Percentiles rank a stretch among this genome's conserved stretches.
Conservation (phyloP, 2,113 vertebrate species). For the Notarius quadriscutis region DNA sequence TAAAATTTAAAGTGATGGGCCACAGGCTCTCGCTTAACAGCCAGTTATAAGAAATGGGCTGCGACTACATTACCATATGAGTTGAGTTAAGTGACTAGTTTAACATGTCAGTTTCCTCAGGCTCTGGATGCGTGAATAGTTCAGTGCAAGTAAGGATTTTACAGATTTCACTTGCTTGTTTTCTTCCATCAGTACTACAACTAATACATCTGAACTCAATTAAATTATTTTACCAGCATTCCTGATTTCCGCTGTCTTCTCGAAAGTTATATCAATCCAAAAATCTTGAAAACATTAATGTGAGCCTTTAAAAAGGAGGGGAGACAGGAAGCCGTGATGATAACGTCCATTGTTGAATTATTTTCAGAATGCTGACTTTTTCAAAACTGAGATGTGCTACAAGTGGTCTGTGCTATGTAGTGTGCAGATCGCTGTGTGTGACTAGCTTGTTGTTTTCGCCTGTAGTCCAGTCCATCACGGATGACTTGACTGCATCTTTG, state of each 20-base stretch:
- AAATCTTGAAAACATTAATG: background rate
- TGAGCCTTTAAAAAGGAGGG: background rate
- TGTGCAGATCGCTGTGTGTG: background rate
- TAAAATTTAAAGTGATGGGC: background rate
- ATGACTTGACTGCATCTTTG: constrained; percentile 74
- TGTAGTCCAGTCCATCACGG: constrained; percentile 70
- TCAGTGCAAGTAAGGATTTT: background rate
- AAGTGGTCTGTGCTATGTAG: background rate
- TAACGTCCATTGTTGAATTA: background rate
- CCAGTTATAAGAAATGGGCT: background rate
- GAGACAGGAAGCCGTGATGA: background rate
- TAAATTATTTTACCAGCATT: background rate
- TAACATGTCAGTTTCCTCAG: background rate
- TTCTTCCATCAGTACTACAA: background rate
- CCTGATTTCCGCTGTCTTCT: background rate
- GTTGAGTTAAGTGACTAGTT: background rate
- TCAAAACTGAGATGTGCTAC: background rate
- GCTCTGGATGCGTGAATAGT: background rate
- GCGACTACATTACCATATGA: background rate
- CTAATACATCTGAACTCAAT: background rate
- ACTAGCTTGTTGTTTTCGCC: constrained; percentile 34
- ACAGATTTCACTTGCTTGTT: background rate
- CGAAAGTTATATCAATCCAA: background rate
- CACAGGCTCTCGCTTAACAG: background rate
- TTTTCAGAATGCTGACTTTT: background rate